Evolutionary conservation across 2,113 vertebrate species (phyloP), one percentile per base, ranked within the genome.

Genomic region (Syngnathoides biaculeatus): DNA sequence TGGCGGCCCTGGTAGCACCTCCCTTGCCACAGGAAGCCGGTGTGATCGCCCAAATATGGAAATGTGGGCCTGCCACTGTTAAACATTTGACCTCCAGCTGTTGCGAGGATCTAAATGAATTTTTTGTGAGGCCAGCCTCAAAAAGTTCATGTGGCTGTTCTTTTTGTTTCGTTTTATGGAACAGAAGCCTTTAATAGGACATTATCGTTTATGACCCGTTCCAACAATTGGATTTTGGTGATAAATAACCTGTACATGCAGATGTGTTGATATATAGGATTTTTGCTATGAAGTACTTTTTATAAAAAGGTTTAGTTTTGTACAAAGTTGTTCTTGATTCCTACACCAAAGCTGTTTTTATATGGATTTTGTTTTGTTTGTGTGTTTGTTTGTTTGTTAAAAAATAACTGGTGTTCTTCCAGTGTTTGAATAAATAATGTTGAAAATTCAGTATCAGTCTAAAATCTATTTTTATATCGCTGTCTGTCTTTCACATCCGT

Each of bases 301-400:
- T 91, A 88, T 86, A 60, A 88, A 89, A 89, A 85, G 80, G 65
- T 91, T 90, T 95, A 94, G 93, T 95, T 95, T 95, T 95, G 94
- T 95, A 95, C 91, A 90, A 73, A 87, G 90, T 87, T 92, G 87
- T 92, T 87, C 88, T 72, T 81, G 86, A 88, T 87, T 92, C 91
- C 93, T 87, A 94, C 92, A 93, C 94, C 95, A 96, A 96, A 96
- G 94, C 91, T 92, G 82, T 94, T 87, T 91, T 89, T 90, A 88
- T 90, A 87, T 89, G 87, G 73, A 79, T 72, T 85, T 76, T 83
- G 82, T 76, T 85, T 88, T 83, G 79, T 88, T 78, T 83, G 77
- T 84, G 87, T 84, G 79, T 88, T 78, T 83, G 77, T 84, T 87
- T 84, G 79, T 88, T 78, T 87, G 84, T 68, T 64, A 68, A 82